These are phyloP conservation scores for Camelus bactrianus DNA, from an alignment of 2,113 vertebrate species.

Conservation along the genomic window DNA sequence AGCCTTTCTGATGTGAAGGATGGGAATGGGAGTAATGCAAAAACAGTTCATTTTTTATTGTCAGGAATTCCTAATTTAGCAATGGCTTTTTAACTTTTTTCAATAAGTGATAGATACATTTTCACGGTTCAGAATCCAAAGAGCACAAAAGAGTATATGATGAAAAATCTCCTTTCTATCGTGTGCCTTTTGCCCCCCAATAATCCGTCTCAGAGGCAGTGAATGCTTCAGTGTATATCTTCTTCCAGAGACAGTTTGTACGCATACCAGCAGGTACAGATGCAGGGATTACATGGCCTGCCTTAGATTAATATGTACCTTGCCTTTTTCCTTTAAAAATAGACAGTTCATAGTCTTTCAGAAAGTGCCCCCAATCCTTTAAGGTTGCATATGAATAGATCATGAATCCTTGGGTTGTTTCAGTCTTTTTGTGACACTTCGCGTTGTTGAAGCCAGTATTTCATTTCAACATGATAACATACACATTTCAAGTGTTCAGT, in stretches of 20 bases:
- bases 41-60: not conserved
- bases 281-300: not conserved
- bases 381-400: not conserved
- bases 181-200: not conserved
- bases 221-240: rapidly evolving
- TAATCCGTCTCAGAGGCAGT: not conserved
- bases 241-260: not conserved
- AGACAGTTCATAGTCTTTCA: not conserved
- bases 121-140: not conserved
- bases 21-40: not conserved
- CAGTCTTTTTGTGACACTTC: not conserved
- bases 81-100: not conserved
- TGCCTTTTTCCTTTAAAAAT: not conserved
- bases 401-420: not conserved
- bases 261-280: not conserved
- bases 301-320: not conserved
- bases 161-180: not conserved
- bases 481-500: no score
- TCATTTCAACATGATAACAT: rapidly evolving
- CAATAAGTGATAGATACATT: not conserved
- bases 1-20: not conserved
- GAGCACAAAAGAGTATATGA: not conserved
- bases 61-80: not conserved
- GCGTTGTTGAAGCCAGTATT: not conserved
- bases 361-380: not conserved